These are phyloP conservation scores for Mycteria americana DNA, from an alignment of 2,797 vertebrate genomes.

Conservation along the genomic window DNA sequence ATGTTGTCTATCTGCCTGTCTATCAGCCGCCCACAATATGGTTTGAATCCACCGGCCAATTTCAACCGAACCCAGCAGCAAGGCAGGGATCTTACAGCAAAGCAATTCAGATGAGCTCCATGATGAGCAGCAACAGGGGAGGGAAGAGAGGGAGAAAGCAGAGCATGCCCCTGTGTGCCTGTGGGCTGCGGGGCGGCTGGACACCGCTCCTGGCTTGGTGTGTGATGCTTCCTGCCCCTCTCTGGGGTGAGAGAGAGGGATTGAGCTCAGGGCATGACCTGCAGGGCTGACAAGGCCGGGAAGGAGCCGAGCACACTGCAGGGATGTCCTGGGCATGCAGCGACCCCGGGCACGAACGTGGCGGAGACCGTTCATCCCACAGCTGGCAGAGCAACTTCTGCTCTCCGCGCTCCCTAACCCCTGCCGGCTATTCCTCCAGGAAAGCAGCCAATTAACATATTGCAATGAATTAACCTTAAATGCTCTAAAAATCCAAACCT, in stretches of 20 bases:
- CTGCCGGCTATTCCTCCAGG: neutral
- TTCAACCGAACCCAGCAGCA: neutral
- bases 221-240: neutral
- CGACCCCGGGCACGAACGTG: neutral
- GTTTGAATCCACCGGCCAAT: slow-evolving; percentile 16
- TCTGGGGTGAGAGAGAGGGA: fast-evolving
- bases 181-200: fast-evolving
- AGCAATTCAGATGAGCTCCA: neutral
- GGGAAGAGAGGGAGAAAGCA: neutral
- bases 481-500: slow-evolving; percentile 30
- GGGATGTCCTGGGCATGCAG: neutral
- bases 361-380: neutral
- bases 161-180: neutral
- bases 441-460: neutral
- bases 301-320: neutral
- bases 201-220: neutral
- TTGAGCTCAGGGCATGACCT: fast-evolving
- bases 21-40: neutral
- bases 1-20: slow-evolving; percentile 46
- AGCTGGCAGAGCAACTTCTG: neutral
- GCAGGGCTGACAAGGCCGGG: neutral
- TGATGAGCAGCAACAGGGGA: neutral
- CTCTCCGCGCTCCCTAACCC: neutral
- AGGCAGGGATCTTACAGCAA: neutral
- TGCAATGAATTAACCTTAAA: slow-evolving; percentile 58